Base-by-base conservation (phyloP, 2,797 vertebrate species). In the Sarcoramphus papa region DNA sequence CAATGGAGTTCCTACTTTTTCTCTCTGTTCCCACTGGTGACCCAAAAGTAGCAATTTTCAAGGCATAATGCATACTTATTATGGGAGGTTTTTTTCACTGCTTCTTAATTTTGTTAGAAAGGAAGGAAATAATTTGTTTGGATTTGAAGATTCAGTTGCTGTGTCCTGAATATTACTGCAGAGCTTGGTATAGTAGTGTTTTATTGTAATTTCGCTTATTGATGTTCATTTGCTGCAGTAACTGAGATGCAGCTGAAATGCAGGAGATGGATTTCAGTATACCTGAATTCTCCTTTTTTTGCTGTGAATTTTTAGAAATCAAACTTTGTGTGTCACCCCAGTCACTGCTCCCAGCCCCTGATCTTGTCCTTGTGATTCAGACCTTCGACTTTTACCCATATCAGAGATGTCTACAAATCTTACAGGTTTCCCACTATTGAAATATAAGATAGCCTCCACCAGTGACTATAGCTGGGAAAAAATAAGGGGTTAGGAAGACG, bases 21-120 rank as follows among this genome's bases (percentile, higher is more conserved):
- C 13, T 65, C 12, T 80, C 27, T 59, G 2, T 56, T 78, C 15
- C 31, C 20, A 31, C 19, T 21, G 12, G 9, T 83, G 56, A 70
- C 18, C 11, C 35, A 75, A 83, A 62, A 6, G 22, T 23, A 69
- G 11, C 9, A 83, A 47, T 23, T 59, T 87, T 79, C 43, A 77
- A 68, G 14, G 43, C 7, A 15, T 13, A 67, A 31, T 48, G 3
- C 5, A 20, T 62, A 22, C 6, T 56, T 79, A 11, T 12, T 67
- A 37, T 31, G 5, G 2, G 2, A 54, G 4, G 0, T 1, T n/a
- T 10, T 45, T 78, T 57, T 22, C 5, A 63, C 0, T 0, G 1
- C 1, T 54, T 81, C 59, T 56, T 35, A 45, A 11, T 37, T 91
- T 91, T 53, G 5, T 84, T 76, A 62, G 37, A 78, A 81, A 12